Base-by-base conservation (phyloP, 1,140 invertebrate genomes). In the Trichomalopsis sarcophagae region DNA sequence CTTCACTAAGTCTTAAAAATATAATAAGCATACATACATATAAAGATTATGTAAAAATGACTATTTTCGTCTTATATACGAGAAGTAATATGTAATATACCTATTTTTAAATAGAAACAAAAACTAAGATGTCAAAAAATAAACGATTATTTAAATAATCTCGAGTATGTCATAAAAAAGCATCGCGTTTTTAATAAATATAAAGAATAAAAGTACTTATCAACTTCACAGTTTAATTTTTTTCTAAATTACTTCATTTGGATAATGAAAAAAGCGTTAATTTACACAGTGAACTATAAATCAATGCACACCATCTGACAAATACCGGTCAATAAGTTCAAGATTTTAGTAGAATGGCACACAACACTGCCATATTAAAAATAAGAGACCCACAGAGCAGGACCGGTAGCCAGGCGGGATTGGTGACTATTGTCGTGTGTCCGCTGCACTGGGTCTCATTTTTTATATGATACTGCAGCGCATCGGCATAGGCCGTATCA, bases 311-410 rank as follows among this genome's bases (percentile, higher is more conserved):
- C 17, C 55, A 62, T 62, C 17, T 17, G 55, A 21, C 17, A 9
- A 21, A 50, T 62, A 62, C 55, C 7, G 55, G 7, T 7, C 21
- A 62, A 62, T 50, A 6, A 62, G 1, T 62, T 62, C 47, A 62
- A 62, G 55, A 62, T n/a, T n/a, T 62, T 5, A 92, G 79, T 9
- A 93, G 85, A 69, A 90, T 89, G 36, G 90, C 89, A 85, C 91
- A 91, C 30, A 93, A 76, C 17, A 93, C 88, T 50, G 90, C 84
- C 62, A 93, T 89, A 68, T 93, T 93, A 75, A 93, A 85, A 33
- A 92, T 44, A 2, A 93, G 73, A 0, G 92, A 92, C 62, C 91
- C 90, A 66, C 91, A 92, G 11, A 93, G 84, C 7, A 93, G 74
- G 5, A 71, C 85, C 13, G 91, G 87, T 9, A 93, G 84, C 92